phyloP scores from a whole-genome alignment of 2,113 vertebrate species.

The Corythaeola cristata region DNA sequence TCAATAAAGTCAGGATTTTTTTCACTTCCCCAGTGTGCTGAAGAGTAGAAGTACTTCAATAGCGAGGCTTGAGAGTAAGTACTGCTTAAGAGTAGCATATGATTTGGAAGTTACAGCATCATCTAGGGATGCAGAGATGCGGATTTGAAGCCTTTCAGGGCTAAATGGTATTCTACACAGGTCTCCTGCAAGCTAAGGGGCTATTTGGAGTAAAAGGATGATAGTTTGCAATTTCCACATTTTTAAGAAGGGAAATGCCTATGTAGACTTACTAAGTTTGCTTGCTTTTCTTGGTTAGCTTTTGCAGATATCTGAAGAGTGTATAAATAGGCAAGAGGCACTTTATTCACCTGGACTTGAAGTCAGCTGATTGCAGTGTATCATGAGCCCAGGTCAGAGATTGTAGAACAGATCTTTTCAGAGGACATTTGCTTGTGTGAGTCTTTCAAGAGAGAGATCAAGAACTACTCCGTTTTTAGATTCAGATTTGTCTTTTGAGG shows the following conservation, averaged over 20 bases:
- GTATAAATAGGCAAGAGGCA: background rate
- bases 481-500: background rate
- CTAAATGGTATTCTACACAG: background rate
- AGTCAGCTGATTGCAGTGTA: background rate
- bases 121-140: background rate
- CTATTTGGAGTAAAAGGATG: background rate
- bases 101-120: background rate
- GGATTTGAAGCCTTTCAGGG: background rate
- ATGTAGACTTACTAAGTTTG: background rate
- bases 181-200: background rate
- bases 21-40: background rate
- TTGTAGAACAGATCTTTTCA: background rate
- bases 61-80: background rate
- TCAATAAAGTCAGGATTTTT: background rate
- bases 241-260: background rate
- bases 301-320: background rate
- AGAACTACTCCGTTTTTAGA: background rate
- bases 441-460: background rate
- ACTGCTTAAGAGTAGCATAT: background rate
- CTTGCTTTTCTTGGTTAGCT: background rate
- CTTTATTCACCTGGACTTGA: background rate
- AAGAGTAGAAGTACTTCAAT: background rate
- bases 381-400: background rate
- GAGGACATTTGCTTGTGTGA: background rate
- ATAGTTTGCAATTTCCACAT: background rate